Conservation (phyloP, 2,888 invertebrate genomes). For the Minunthozetes semirufus region DNA sequence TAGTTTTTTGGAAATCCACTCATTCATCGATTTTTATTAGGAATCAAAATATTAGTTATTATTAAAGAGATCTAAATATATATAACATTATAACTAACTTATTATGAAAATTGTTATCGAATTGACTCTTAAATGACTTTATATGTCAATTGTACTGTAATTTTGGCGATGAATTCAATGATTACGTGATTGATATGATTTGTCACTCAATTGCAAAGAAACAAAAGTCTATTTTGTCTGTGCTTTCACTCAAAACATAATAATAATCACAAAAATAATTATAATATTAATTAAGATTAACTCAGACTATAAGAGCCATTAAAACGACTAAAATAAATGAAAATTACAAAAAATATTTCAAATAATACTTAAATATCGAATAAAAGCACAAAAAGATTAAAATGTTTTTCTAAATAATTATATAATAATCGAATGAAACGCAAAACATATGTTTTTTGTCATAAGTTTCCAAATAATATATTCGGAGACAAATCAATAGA, state of each 20-base stretch:
- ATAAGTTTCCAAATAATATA: too few species aligned
- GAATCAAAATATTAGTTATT: too few species aligned
- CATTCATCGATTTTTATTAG: too few species aligned
- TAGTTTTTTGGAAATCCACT: too few species aligned
- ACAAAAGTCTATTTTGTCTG: background rate
- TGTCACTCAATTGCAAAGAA: background rate
- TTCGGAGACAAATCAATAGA: too few species aligned
- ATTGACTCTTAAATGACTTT: background rate
- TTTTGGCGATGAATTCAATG: background rate
- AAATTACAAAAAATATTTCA: background rate
- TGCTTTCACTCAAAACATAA: background rate
- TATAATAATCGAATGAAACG: background rate
- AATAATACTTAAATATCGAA: background rate
- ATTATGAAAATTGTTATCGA: background rate
- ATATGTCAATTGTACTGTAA: background rate
- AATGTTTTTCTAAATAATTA: background rate
- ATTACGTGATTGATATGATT: background rate
- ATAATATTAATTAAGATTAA: background rate
- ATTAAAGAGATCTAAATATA: conserved; percentile 11
- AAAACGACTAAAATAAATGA: background rate
- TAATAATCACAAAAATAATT: background rate
- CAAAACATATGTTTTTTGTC: too few species aligned
- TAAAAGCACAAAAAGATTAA: background rate
- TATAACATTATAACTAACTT: background rate
- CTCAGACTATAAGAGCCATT: background rate